These are phyloP conservation scores for Brachycybe producta DNA, from an alignment of 2,888 invertebrate genomes.

Conservation along the genomic window DNA sequence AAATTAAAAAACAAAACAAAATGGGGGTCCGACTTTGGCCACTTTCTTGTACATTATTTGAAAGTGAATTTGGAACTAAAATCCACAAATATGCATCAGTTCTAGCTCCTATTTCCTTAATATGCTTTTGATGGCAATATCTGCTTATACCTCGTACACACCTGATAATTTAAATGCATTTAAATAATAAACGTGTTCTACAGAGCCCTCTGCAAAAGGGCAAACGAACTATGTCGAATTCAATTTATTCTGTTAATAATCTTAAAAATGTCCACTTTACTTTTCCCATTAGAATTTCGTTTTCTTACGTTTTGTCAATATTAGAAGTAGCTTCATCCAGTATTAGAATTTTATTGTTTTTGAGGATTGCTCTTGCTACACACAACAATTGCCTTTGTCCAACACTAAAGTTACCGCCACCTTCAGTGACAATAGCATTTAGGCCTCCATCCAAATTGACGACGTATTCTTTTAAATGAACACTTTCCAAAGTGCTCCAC, in stretches of 20 bases:
- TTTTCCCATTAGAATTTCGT: neutral
- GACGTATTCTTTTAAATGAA: slow-evolving; percentile 57
- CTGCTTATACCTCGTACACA: too few relatives aligned
- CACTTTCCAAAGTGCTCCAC: slow-evolving; percentile 74
- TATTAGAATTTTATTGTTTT: slow-evolving; percentile 69
- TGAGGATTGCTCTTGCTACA: slow-evolving; percentile 71
- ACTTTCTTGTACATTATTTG: neutral
- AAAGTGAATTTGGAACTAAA: neutral
- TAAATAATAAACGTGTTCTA: too few relatives aligned
- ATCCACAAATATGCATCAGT: too few relatives aligned
- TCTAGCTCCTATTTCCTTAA: too few relatives aligned
- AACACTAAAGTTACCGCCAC: slow-evolving; percentile 70
- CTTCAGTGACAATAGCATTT: slow-evolving; percentile 55
- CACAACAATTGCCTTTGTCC: slow-evolving; percentile 84
- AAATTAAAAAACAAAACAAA: too few relatives aligned
- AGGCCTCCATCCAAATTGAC: slow-evolving; percentile 50
- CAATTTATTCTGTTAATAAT: too few relatives aligned
- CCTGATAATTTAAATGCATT: too few relatives aligned
- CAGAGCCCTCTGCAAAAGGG: too few relatives aligned
- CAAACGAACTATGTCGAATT: too few relatives aligned
- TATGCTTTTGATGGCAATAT: too few relatives aligned
- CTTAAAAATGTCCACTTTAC: neutral
- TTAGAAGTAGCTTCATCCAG: slow-evolving; percentile 89
- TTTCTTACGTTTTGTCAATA: slow-evolving; percentile 45
- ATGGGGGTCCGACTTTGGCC: neutral